A percentile compares a stretch with the other conserved stretches of the same genome.
These are phyloP conservation scores for Argyra leucocephala DNA, from an alignment of 2,888 invertebrate genomes.

Conservation along the genomic window DNA sequence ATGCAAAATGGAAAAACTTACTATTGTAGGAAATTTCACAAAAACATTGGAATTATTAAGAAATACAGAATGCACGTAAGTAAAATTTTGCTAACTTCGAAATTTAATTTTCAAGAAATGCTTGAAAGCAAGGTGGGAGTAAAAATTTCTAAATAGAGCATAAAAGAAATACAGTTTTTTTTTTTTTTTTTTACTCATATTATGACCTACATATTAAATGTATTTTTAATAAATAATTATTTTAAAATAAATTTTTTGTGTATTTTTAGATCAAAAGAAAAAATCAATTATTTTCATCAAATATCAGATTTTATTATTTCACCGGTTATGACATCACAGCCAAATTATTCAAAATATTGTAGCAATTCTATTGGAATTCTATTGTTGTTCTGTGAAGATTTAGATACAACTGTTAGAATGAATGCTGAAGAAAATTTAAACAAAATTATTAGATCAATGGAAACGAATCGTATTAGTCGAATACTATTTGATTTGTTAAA, in stretches of 20 bases:
- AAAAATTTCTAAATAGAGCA: neutral
- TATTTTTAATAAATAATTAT: neutral
- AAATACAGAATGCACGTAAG: constrained; percentile 43
- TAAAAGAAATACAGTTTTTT: neutral
- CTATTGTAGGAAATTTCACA: constrained; percentile 15
- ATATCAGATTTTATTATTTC: constrained; percentile 61
- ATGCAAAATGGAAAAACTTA: constrained; percentile 25
- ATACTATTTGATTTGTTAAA: constrained; percentile 72
- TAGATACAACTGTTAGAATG: constrained; percentile 67
- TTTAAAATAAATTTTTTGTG: constrained; percentile 8
- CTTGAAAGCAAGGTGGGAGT: neutral
- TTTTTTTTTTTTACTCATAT: neutral
- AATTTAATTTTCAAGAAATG: neutral
- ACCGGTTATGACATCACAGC: constrained; percentile 41
- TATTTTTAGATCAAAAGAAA: constrained; percentile 60
- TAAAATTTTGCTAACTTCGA: neutral
- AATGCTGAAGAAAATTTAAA: constrained; percentile 75
- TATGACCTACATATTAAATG: constrained; percentile 15
- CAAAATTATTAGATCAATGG: constrained; percentile 60
- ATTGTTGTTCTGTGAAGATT: constrained; percentile 62
- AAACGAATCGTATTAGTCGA: constrained; percentile 59
- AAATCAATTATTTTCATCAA: constrained; percentile 59
- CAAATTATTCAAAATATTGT: constrained; percentile 55
- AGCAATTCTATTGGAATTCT: constrained; percentile 63
- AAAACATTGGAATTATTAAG: constrained; percentile 36